Conservation (phyloP, 2,113 vertebrate species). For the Myotis davidii region DNA sequence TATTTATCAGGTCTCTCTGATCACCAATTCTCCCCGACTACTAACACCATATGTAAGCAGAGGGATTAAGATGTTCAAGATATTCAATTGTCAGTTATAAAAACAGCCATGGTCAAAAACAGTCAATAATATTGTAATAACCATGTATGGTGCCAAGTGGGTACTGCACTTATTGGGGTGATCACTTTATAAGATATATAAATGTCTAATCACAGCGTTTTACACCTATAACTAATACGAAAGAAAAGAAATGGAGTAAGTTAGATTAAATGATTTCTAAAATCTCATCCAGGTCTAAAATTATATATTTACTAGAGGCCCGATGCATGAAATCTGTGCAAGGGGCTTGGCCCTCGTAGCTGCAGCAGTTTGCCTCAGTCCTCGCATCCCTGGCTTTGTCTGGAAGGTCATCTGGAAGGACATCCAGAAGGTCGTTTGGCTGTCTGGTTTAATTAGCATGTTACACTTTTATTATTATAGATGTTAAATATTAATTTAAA, state of each 20-base stretch:
- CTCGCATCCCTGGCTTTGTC: too few species aligned
- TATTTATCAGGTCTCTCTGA: background rate
- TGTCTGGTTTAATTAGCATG: too few species aligned
- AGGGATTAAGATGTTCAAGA: background rate
- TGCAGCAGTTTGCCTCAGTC: too few species aligned
- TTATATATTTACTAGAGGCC: background rate
- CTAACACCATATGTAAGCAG: background rate
- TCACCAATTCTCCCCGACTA: background rate
- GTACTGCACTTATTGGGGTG: background rate
- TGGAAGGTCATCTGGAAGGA: too few species aligned
- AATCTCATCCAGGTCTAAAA: background rate
- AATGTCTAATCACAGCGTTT: too few species aligned
- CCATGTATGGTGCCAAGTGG: background rate
- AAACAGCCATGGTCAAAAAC: background rate
- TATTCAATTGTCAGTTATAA: background rate
- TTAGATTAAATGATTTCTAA: background rate
- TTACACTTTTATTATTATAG: too few species aligned
- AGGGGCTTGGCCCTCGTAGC: too few species aligned
- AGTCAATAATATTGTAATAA: background rate
- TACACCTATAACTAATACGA: too few species aligned
- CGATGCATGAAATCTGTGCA: too few species aligned
- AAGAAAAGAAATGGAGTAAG: background rate
- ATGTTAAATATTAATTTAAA: constrained; percentile 18
- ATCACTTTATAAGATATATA: background rate
- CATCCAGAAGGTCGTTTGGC: too few species aligned